phyloP scores from a whole-genome alignment of 2,797 vertebrate genomes.

The Sebastes minor region DNA sequence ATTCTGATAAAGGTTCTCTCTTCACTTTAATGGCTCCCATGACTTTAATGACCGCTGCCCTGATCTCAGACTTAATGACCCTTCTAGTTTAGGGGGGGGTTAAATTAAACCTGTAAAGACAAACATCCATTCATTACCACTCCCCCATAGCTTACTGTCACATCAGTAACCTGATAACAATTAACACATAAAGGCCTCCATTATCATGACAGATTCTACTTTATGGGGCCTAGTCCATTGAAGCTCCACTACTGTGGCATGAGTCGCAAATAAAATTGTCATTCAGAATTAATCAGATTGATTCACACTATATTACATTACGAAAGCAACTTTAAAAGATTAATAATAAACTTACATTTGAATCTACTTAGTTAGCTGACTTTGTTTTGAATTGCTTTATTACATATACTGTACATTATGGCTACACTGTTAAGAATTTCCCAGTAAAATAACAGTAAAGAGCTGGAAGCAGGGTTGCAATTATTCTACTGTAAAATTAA shows the following conservation, averaged over 20 bases:
- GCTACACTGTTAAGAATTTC: no score
- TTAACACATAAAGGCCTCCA: conserved; percentile 67
- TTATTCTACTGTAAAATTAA: no score
- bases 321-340: not conserved
- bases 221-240: conserved; percentile 58
- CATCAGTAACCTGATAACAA: conserved; percentile 70
- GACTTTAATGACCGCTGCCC: conserved; percentile 78
- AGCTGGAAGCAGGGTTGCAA: no score
- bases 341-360: not conserved
- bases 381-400: not conserved
- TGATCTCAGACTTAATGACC: conserved; percentile 82
- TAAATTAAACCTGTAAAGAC: conserved; percentile 83
- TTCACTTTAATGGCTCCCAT: conserved; percentile 72
- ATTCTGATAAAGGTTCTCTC: conserved; percentile 60
- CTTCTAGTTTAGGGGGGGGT: conserved; percentile 69
- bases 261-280: conserved; percentile 44
- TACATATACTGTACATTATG: not conserved
- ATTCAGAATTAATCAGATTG: conserved; percentile 32
- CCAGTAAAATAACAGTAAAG: no score
- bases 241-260: conserved; percentile 29
- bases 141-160: conserved; percentile 65
- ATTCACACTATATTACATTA: not conserved
- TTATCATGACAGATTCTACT: conserved; percentile 60
- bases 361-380: not conserved
- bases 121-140: conserved; percentile 75